Conservation (phyloP, 92 coral and sea anemone genomes). For the Porites rus region DNA sequence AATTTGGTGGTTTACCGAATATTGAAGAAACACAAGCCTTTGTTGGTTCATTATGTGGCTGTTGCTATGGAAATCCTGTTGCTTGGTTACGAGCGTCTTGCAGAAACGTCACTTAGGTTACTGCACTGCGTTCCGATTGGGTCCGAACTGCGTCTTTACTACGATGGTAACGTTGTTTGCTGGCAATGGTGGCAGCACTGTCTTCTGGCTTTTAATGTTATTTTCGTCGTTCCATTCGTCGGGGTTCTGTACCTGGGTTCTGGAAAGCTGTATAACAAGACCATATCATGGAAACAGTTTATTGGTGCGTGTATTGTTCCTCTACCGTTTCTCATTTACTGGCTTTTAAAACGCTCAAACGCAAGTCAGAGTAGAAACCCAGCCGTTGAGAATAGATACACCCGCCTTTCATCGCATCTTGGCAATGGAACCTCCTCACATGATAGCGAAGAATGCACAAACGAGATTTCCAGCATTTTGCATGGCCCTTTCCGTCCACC, state of each 20-base stretch:
- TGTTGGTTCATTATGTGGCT: constrained; percentile 45
- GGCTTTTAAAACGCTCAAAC: constrained; percentile 23
- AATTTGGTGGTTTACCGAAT: constrained; percentile 31
- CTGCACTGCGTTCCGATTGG: constrained; percentile 54
- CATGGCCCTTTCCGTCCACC: constrained; percentile 66
- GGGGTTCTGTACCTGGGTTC: constrained; percentile 45
- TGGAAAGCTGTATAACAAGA: constrained; percentile 10
- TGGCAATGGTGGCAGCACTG: constrained; percentile 78
- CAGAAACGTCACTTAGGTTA: constrained; percentile 62
- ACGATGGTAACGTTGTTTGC: constrained; percentile 62
- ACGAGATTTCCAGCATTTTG: constrained; percentile 55
- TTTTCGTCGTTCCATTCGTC: constrained; percentile 38
- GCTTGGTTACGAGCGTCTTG: constrained; percentile 70
- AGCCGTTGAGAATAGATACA: background rate
- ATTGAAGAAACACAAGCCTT: constrained; percentile 24
- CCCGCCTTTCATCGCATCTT: background rate
- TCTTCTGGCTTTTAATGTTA: constrained; percentile 14
- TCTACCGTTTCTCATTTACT: constrained; percentile 56
- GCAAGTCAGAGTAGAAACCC: background rate
- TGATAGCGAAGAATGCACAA: background rate
- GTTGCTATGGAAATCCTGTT: constrained; percentile 64
- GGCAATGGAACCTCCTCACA: background rate
- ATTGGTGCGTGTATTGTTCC: constrained; percentile 61
- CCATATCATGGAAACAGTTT: constrained; percentile 44
- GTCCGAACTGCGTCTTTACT: constrained; percentile 40